Percentiles rank a stretch among this genome's conserved stretches.
Conservation (phyloP, 2,888 invertebrate genomes). For the Drosophila merina region DNA sequence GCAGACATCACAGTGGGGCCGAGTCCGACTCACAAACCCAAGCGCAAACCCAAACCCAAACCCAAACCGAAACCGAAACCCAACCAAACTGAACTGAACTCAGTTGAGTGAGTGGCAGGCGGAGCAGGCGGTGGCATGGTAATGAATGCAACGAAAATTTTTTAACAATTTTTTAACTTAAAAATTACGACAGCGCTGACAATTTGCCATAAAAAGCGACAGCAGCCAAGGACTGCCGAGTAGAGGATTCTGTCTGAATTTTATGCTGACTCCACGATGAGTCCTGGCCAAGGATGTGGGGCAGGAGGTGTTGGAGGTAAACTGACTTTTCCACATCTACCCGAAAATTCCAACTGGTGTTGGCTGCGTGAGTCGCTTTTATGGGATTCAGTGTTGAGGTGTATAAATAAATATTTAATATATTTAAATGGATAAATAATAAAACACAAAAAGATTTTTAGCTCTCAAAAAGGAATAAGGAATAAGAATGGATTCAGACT, state of each 20-base stretch:
- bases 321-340: slow-evolving; percentile 4
- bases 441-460: too few species aligned
- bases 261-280: slow-evolving; percentile 45
- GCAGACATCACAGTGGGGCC: slow-evolving; percentile 57
- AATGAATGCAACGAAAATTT: slow-evolving; percentile 77
- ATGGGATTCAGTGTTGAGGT: neutral
- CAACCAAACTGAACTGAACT: slow-evolving; percentile 15
- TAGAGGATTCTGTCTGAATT: slow-evolving; percentile 42
- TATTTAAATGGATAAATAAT: too few species aligned
- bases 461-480: too few species aligned
- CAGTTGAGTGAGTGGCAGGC: slow-evolving; percentile 27
- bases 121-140: slow-evolving; percentile 49
- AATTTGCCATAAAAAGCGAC: slow-evolving; percentile 70
- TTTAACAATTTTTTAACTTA: slow-evolving; percentile 78
- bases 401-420: neutral
- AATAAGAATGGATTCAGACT: neutral
- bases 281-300: neutral
- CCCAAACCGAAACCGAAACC: slow-evolving; percentile 9
- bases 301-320: neutral
- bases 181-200: slow-evolving; percentile 79
- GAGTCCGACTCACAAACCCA: slow-evolving; percentile 28
- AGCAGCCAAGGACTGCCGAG: slow-evolving; percentile 20
- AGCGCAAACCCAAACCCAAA: slow-evolving; percentile 12
- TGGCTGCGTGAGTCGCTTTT: slow-evolving; percentile 17
- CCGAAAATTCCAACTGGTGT: slow-evolving; percentile 12